Evolutionary conservation across 2,797 vertebrate genomes (phyloP).

Genomic region (Gadopsis marmoratus): DNA sequence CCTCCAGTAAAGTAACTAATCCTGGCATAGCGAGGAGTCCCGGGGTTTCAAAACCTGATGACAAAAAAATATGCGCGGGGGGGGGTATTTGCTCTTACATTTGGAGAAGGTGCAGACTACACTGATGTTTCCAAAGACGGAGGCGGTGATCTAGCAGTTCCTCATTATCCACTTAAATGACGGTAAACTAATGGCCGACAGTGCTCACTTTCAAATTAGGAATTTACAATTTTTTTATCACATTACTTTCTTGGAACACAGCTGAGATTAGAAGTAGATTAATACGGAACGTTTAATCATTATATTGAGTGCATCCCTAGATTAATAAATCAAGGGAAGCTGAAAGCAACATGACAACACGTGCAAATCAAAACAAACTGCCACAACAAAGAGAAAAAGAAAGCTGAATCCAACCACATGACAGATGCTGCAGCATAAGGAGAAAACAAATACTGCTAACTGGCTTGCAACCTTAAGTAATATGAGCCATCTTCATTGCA

Average conservation of each 20-base stretch:
- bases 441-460: not conserved
- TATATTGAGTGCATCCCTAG: not conserved
- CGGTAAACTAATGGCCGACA: slow-evolving; percentile 22
- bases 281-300: slow-evolving; percentile 12
- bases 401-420: not conserved
- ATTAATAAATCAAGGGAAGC: slow-evolving; percentile 6
- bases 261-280: slow-evolving; percentile 21
- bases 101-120: slow-evolving; percentile 25
- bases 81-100: slow-evolving; percentile 29
- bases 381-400: not conserved
- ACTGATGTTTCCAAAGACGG: slow-evolving; percentile 21
- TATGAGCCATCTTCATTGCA: slow-evolving; percentile 2
- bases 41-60: slow-evolving; percentile 42
- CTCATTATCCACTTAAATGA: slow-evolving; percentile 30
- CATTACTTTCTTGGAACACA: slow-evolving; percentile 17
- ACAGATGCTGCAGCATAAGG: not conserved
- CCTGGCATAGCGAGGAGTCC: slow-evolving; percentile 36
- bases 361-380: not conserved
- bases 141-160: slow-evolving; percentile 21
- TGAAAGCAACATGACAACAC: not conserved
- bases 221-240: slow-evolving; percentile 18
- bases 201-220: slow-evolving; percentile 24
- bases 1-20: slow-evolving; percentile 64
- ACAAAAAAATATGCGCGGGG: slow-evolving; percentile 31
- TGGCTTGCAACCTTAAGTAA: not conserved